Base-by-base conservation (phyloP, 2,888 invertebrate species). In the Hymenopus coronatus region DNA sequence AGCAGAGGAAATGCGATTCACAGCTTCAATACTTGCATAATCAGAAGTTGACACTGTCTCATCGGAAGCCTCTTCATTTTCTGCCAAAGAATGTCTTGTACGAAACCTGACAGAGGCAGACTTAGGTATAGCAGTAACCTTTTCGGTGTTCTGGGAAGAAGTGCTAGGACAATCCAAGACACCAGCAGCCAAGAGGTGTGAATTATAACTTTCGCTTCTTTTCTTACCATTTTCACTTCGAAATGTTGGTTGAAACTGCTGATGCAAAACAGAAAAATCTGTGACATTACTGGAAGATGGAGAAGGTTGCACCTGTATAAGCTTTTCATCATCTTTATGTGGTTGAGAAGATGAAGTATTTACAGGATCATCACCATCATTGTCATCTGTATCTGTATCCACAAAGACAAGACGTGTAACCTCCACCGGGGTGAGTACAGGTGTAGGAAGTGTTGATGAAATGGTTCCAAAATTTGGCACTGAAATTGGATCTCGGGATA, bases 391-490 rank as follows among this genome's bases (percentile, higher is more conserved):
- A 91, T 96, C 96, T 1, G 96, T 96, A 92, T 96, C 96, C 83
- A 96, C 93, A 92, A 96, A 96, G 0, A 96, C 96, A 20, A 96
- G 93, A 91, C 96, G 94, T 0, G 96, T 94, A 4, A 96, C 96
- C 92, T 96, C 96, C 25, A 95, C 94, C 0, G 96, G 96, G 0
- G 96, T 96, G 86, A 96, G 93, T 28, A 95, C 95, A 14, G 96
- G 96, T 3, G 96, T 95, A 70, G 96, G 95, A 82, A 96, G 93
- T 6, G 95, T 89, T 30, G 91, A 89, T 46, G 86, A 89, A 91
- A 96, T 93, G 89, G 95, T 95, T 7, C 95, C 94, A 92, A 96
- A 96, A 92, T 97, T 96, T 91, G 97, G 96, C 91, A 96, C 96
- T 6, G 96, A 97, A 86, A 96, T 95, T 1, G 96, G 96, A 91